Evolutionary conservation across 1,140 invertebrate genomes (phyloP), one percentile per base, ranked within the genome.

Genomic region (Ostrea denselamellosa): DNA sequence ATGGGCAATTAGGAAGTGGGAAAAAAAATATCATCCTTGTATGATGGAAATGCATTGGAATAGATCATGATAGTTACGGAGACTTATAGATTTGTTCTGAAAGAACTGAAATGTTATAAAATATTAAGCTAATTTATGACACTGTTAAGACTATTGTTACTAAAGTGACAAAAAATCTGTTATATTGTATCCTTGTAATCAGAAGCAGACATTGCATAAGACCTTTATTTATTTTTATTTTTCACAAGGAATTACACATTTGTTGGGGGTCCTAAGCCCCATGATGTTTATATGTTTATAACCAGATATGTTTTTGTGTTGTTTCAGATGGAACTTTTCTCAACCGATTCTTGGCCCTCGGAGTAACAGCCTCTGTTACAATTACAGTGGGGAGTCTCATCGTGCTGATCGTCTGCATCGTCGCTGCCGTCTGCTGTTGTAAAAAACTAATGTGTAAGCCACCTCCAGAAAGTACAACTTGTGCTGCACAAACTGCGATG

Each of bases 361-460:
- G 93, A 28, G 91, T 93, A 12, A 93, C 93, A 9, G 93, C 93
- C 4, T 92, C 93, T 51, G 91, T 93, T 54, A 92, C 92, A 58
- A 93, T 93, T 84, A 92, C 93, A 8, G 92, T 93, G 0, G 93
- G 92, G 25, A 93, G 92, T 89, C 91, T 93, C 65, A 91, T 93
- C 71, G 91, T 93, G 19, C 53, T 93, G 28, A 83, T 93, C 8
- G 92, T 92, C 8, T 93, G 91, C 85, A 85, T 93, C 25, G 90
- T 93, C 5, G 91, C 92, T 22, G 85, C 93, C 22, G 89, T 91
- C 83, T 93, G 92, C 86, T 93, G 92, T 85, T 93, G 92, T 87
- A 82, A 90, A 17, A 86, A 90, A 52, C 86, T 89, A 17, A 85
- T 92, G 44, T 93, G 93, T 90, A 91, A 91, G 82, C 92, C 91